Evolutionary conservation across 2,797 vertebrate species (phyloP), one percentile per base, ranked within the genome.

Genomic region (Eurystomus glaucurus): DNA sequence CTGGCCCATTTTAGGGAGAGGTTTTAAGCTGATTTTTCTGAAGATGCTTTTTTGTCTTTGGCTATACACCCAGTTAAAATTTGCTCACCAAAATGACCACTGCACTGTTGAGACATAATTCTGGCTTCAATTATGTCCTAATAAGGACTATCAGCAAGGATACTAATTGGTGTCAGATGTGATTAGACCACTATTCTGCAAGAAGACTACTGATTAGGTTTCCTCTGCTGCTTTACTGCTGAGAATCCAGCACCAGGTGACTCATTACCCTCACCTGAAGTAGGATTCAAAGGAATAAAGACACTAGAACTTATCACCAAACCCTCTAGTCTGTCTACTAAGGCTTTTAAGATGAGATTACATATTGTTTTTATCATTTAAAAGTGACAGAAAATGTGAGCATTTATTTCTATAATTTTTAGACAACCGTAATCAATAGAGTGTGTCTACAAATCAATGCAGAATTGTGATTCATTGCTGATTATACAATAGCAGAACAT

Each of bases 141-240:
- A 93, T 39, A 69, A 80, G 62, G 50, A 70, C 58, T 43, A 93
- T 88, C 85, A 96, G 65, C 58, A 72, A 76, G 46, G 65, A 84
- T 72, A 43, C 58, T 93, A 93, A 97, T 60, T 90, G 76, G 61
- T 82, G 90, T 90, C 88, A 90, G 85, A 70, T 76, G 54, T 85
- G 90, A 94, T 95, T 94, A 93, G 82, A 66, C 31, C 48, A 92
- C 62, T 62, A 19, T 74, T 88, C 83, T 93, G 35, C 75, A 95
- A 58, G 83, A 94, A 37, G 9, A 61, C 20, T 48, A 52, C 80
- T 62, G 64, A 85, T 84, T 84, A 69, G 31, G 79, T 89, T 84
- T 92, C 23, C 31, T 87, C 61, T 78, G 4, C 64, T 76, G 39
- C 52, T 89, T 79, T 35, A 37, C 39, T 70, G 48, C 64, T 70